Percentiles rank a stretch among this genome's conserved stretches.
Evolutionary conservation across 2,888 invertebrate species (phyloP).

Genomic region (Melanotus villosus): DNA sequence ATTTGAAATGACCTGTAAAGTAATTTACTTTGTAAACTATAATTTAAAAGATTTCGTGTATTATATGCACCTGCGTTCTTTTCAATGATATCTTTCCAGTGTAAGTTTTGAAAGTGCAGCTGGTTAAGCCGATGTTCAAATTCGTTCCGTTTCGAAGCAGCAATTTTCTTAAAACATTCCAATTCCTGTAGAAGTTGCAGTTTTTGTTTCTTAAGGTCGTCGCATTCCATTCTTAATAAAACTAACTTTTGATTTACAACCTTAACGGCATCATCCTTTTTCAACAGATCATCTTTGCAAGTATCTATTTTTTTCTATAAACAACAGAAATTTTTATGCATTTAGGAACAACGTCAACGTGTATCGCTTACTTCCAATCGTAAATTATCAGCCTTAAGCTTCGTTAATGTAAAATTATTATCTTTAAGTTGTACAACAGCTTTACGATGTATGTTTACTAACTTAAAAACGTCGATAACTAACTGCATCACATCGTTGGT

Average conservation of each 20-base stretch:
- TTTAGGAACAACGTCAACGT: neutral
- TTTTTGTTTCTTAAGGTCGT: neutral
- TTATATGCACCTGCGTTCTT: constrained; percentile 36
- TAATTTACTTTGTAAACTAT: neutral
- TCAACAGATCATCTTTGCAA: neutral
- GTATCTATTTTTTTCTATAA: constrained; percentile 1
- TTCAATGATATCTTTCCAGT: constrained; percentile 19
- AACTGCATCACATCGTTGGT: neutral
- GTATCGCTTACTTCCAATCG: neutral
- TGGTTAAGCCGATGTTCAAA: constrained; percentile 13
- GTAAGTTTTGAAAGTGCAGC: constrained; percentile 25
- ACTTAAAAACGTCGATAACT: neutral
- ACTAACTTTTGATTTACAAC: neutral
- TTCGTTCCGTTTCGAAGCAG: constrained; percentile 26
- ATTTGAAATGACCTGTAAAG: constrained; percentile 36
- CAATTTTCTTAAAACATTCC: neutral
- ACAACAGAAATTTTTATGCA: neutral
- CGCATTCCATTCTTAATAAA: neutral
- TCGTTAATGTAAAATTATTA: neutral
- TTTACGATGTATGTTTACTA: neutral
- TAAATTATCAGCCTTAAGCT: neutral
- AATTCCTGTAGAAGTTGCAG: constrained; percentile 17
- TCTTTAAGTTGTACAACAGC: neutral
- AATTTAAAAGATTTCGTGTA: no score
- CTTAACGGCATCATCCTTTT: neutral